Evolutionary conservation across 2,888 invertebrate species (phyloP).

Genomic region (Lithosia quadra): DNA sequence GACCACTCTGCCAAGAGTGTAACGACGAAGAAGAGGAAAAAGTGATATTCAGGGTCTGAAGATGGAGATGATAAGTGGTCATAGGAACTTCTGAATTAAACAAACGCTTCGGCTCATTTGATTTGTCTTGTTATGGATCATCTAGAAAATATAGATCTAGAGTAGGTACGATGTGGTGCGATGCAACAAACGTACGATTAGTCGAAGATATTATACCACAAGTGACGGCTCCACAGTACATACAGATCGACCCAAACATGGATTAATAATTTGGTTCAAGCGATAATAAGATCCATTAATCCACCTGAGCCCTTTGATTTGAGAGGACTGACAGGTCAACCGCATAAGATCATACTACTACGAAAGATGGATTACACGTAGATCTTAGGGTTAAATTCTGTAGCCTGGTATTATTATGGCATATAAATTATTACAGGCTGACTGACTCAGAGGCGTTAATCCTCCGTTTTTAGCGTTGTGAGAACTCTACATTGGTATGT

Average conservation of each 20-base stretch:
- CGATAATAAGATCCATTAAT: constrained; percentile 16
- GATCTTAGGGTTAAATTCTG: not conserved
- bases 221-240: not conserved
- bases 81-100: no score
- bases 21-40: no score
- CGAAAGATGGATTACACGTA: constrained; percentile 7
- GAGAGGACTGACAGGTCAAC: constrained; percentile 8
- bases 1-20: no score
- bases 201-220: not conserved
- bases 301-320: constrained; percentile 1
- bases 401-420: no score
- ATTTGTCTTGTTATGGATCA: no score
- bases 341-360: constrained; percentile 6
- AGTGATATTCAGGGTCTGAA: no score
- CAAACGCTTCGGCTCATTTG: no score
- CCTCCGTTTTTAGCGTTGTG: no score
- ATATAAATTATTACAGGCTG: not conserved
- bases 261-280: constrained; percentile 7
- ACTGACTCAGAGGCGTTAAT: not conserved
- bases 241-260: not conserved
- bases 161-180: no score
- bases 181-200: not conserved
- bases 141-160: no score
- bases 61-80: no score
- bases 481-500: no score